Evolutionary conservation across 2,888 invertebrate species (phyloP), one percentile per base, ranked within the genome.

Genomic region (Agrochola macilenta): DNA sequence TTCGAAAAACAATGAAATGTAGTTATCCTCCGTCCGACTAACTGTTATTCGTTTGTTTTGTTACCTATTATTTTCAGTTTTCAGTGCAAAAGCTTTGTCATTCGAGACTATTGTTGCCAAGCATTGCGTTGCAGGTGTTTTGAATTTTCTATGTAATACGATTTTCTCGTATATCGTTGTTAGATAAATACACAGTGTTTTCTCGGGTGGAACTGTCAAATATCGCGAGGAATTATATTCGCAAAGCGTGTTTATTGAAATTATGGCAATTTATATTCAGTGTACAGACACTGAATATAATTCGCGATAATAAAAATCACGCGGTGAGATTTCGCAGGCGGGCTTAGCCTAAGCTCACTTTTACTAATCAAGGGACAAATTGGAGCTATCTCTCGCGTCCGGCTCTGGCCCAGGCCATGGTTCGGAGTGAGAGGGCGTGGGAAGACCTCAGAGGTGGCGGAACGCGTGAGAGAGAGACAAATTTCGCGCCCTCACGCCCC

Each of bases 81-180:
- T 63, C 73, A 82, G 52, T 35, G 52, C 58, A 68, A 70, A 69
- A 70, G 73, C 82, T 82, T 82, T 82, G 82, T 85, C 35, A 82
- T 81, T 65, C 35, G 81, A 75, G 35, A 65, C 76, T 43, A 57
- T 71, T 76, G 82, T 72, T 64, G 68, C 17, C 14, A 4, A 14
- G 64, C 57, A 49, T 57, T 69, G 68, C 52, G 20, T 66, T 74
- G 84, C 69, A 71, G 80, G 74, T 83, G 80, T 83, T 83, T 83
- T 78, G 26, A 60, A 66, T 83, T 61, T 35, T 57, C 39, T 57
- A 49, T 57, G 46, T 60, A n/a, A 30, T 46, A 30, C 1, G 54
- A 60, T 63, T 46, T 46, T 54, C 30, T 57, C 17, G 23, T 68
- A 63, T 69, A 58, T 76, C 26, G 1, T 64, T 82, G 63, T 73